These are phyloP conservation scores for Hydrozoanthus tunicans DNA, from an alignment of 64 coral and sea anemone species.

Conservation along the genomic window DNA sequence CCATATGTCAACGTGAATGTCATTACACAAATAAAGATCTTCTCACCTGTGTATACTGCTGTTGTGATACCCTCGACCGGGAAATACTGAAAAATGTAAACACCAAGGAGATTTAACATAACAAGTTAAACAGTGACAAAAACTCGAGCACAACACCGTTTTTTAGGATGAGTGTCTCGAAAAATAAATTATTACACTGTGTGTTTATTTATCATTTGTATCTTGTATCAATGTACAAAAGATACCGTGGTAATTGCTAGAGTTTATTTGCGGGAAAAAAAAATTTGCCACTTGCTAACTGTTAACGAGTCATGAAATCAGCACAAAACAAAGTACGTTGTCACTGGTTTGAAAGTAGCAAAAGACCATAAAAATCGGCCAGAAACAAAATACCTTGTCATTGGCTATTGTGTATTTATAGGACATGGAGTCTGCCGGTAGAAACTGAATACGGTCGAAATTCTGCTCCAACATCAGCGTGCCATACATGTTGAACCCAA, in stretches of 20 bases:
- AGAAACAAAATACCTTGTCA: constrained; percentile 51
- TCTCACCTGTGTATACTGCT: constrained; percentile 83
- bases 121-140: neutral
- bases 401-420: constrained; percentile 67
- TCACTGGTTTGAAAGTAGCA: too few relatives aligned
- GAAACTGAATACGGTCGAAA: constrained; percentile 86
- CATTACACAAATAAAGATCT: neutral
- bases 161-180: too few relatives aligned
- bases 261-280: neutral
- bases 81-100: constrained; percentile 68
- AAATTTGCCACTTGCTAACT: too few relatives aligned
- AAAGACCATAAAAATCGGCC: too few relatives aligned
- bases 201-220: too few relatives aligned
- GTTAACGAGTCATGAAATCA: too few relatives aligned
- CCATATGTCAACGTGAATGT: too few relatives aligned
- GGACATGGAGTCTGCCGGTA: constrained; percentile 70
- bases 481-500: constrained; percentile 95
- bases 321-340: too few relatives aligned
- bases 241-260: neutral
- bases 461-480: constrained; percentile 75
- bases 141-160: too few relatives aligned
- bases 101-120: neutral
- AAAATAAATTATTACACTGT: too few relatives aligned
- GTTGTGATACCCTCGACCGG: constrained; percentile 63
- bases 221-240: too few relatives aligned